Evolutionary conservation across 2,113 vertebrate genomes (phyloP), one percentile per base, ranked within the genome.

Genomic region (Dicerorhinus sumatrensis): DNA sequence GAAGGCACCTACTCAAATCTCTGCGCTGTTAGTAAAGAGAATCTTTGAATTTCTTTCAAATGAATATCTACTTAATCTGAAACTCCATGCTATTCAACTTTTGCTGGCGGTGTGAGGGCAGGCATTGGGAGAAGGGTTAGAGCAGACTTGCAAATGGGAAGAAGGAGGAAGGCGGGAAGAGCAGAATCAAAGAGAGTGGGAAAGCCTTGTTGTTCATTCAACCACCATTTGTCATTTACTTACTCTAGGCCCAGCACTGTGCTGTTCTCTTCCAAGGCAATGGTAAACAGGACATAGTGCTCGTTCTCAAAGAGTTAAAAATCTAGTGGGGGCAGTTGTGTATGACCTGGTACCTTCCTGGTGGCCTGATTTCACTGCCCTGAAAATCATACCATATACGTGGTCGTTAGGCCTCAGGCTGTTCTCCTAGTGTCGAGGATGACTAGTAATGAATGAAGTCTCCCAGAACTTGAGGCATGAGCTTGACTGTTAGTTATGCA

Each of bases 401-500:
- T 76, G 58, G 8, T 51, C 80, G 60, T 63, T 72, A 65, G 75
- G 27, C 39, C 84, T 92, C 27, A 51, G 91, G 91, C 60, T 91
- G 58, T 42, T 86, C 14, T 91, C 51, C 27, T 48, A 1, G 33
- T 82, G 51, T 63, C 21, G 23, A 69, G 42, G 75, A 25, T 82
- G 89, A 96, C 67, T 69, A 60, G 80, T 67, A 94, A 65, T 48
- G 39, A 69, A 77, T 70, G 58, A 94, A 84, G 60, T 82, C 70
- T 89, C 79, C 89, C 89, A 70, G 87, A 86, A 73, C 46, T 42
- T 54, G 56, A 95, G 82, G 51, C 69, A 14, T 12, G 62, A 63
- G 54, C 56, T 70, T 65, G 42, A 25, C 80, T 93, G 27, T 88
- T 97, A 97, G 87, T 56, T 83, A 84, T 73, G 88, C 91, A 82